These are phyloP conservation scores for Danionella cerebrum DNA, from an alignment of 2,113 vertebrate species.

Conservation along the genomic window DNA sequence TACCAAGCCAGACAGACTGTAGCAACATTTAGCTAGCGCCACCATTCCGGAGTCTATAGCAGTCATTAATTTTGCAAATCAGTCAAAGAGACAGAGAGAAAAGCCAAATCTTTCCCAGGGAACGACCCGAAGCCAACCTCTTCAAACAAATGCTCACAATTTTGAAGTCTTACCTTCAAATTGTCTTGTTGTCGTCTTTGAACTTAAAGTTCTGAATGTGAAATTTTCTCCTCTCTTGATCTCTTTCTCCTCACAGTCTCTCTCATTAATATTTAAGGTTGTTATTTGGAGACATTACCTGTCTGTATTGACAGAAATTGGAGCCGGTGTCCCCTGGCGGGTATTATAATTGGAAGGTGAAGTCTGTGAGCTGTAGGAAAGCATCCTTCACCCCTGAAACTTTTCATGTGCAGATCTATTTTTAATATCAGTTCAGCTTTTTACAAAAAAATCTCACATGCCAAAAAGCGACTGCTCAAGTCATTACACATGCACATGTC, in stretches of 20 bases:
- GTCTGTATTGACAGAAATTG: conserved; percentile 63
- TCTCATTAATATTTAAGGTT: conserved; percentile 64
- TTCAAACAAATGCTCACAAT: conserved; percentile 46
- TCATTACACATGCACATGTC: background rate
- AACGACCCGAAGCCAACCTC: conserved; percentile 26
- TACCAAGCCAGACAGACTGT: conserved; percentile 40
- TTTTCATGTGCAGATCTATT: conserved; percentile 40
- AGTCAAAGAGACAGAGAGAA: background rate
- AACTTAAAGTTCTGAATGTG: conserved; percentile 43
- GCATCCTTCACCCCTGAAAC: conserved; percentile 35
- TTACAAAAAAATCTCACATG: conserved; percentile 27
- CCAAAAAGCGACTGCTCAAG: conserved; percentile 29
- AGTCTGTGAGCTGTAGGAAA: conserved; percentile 12
- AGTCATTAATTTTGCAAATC: conserved; percentile 30
- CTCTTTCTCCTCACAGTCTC: conserved; percentile 20
- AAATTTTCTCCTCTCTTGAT: conserved; percentile 34
- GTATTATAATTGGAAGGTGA: conserved; percentile 59
- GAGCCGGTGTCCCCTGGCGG: conserved; percentile 57
- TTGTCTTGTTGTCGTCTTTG: conserved; percentile 18
- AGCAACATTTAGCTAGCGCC: background rate
- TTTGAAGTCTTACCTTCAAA: conserved; percentile 35
- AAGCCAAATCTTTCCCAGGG: conserved; percentile 4
- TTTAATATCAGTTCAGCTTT: conserved; percentile 47
- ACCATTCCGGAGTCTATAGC: conserved; percentile 10
- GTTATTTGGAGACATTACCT: conserved; percentile 65